A percentile compares a stretch with the other conserved stretches of the same genome.
Evolutionary conservation across 2,888 invertebrate genomes (phyloP).

Genomic region (Caradrina clavipalpis): DNA sequence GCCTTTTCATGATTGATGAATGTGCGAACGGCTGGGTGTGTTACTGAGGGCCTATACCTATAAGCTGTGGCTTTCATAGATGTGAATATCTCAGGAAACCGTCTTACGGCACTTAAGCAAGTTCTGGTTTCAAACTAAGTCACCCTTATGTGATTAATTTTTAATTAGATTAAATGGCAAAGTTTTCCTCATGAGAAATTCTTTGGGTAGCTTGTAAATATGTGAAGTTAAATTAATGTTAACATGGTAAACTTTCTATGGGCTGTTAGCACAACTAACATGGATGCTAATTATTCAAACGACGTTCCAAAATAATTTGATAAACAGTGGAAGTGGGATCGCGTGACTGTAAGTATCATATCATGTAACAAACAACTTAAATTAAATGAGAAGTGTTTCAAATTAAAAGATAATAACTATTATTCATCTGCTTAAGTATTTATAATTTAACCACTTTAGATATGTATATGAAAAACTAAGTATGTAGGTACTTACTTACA

Average conservation of each 20-base stretch:
- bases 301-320: conserved; percentile 40
- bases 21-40: conserved; percentile 43
- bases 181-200: conserved; percentile 7
- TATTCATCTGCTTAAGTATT: neutral
- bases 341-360: conserved; percentile 60
- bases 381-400: conserved; percentile 40
- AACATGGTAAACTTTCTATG: conserved; percentile 2
- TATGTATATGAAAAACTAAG: neutral
- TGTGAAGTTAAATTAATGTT: conserved; percentile 11
- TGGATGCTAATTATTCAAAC: conserved; percentile 37
- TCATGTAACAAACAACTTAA: conserved; percentile 52
- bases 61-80: conserved; percentile 27
- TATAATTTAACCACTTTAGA: conserved; percentile 29
- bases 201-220: conserved; percentile 9
- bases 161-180: conserved; percentile 32
- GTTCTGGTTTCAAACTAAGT: conserved; percentile 26
- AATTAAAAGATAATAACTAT: conserved; percentile 31
- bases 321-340: conserved; percentile 32
- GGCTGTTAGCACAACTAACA: conserved; percentile 17
- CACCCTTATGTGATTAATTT: conserved; percentile 13
- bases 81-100: conserved; percentile 39
- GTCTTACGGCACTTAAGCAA: conserved; percentile 18
- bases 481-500: neutral
- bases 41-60: conserved; percentile 39
- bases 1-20: conserved; percentile 64